Conservation (phyloP, 2,797 vertebrate species). For the Halcyon leucocephala region DNA sequence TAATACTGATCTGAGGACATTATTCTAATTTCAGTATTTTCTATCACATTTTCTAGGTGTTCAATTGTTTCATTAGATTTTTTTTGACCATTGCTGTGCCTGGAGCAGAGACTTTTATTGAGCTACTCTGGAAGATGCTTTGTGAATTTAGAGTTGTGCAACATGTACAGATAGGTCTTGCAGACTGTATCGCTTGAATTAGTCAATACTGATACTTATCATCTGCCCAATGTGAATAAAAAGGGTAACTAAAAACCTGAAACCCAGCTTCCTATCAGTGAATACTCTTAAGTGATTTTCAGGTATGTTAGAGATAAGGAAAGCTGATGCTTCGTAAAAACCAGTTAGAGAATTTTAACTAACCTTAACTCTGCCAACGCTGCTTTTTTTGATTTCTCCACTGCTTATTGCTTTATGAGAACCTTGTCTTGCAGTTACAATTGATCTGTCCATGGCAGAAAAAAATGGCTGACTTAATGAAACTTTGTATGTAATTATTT, state of each 20-base stretch:
- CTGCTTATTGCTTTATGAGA: background rate
- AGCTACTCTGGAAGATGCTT: background rate
- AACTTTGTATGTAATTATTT: background rate
- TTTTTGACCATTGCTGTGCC: background rate
- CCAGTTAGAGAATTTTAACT: background rate
- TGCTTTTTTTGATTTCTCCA: background rate
- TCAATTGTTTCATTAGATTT: background rate
- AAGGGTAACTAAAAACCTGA: background rate
- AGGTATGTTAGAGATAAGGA: background rate
- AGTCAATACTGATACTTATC: background rate
- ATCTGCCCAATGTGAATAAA: background rate
- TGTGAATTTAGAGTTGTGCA: background rate
- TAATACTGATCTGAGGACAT: background rate
- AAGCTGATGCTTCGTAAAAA: background rate
- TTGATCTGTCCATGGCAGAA: background rate
- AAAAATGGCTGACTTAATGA: background rate
- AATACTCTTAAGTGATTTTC: background rate
- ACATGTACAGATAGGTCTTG: background rate
- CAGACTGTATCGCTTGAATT: background rate
- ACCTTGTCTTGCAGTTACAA: background rate
- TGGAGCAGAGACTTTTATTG: background rate
- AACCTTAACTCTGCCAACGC: background rate
- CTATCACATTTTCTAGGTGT: background rate
- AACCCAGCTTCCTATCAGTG: background rate
- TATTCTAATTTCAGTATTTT: slow-evolving; percentile 2